Conservation (phyloP, 1,140 invertebrate genomes). For the Orius insidiosus region DNA sequence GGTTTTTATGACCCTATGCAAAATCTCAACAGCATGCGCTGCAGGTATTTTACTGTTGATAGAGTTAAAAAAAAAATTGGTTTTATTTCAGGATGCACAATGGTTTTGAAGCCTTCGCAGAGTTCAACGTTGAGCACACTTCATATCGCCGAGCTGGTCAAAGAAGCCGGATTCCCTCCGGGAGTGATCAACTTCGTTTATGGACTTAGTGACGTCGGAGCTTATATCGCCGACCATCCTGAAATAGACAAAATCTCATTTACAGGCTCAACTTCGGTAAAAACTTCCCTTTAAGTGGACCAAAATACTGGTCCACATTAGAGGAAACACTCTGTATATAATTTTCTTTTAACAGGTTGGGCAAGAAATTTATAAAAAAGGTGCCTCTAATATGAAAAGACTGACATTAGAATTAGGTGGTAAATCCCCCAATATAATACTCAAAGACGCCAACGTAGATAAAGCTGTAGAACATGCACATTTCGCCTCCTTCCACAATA, state of each 20-base stretch:
- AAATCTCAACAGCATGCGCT: constrained; percentile 87
- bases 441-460: constrained; percentile 65
- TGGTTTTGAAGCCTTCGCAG: constrained; percentile 46
- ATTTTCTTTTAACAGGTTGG: constrained; percentile 44
- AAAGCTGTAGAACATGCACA: constrained; percentile 66
- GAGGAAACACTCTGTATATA: no score
- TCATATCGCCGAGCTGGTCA: constrained; percentile 84
- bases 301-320: no score
- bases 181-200: constrained; percentile 90
- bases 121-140: constrained; percentile 79
- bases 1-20: constrained; percentile 95
- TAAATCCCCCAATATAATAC: constrained; percentile 85
- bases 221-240: constrained; percentile 70
- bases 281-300: no score
- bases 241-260: constrained; percentile 80
- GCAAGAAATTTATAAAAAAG: constrained; percentile 62
- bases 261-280: constrained; percentile 68
- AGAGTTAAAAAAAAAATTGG: neutral
- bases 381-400: constrained; percentile 70
- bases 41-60: constrained; percentile 78
- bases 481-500: constrained; percentile 72
- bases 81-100: constrained; percentile 25
- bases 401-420: constrained; percentile 87
- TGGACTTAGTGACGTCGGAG: constrained; percentile 63
- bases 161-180: constrained; percentile 72